Evolutionary conservation across 2,797 vertebrate genomes (phyloP).

Genomic region (Varecia variegata): DNA sequence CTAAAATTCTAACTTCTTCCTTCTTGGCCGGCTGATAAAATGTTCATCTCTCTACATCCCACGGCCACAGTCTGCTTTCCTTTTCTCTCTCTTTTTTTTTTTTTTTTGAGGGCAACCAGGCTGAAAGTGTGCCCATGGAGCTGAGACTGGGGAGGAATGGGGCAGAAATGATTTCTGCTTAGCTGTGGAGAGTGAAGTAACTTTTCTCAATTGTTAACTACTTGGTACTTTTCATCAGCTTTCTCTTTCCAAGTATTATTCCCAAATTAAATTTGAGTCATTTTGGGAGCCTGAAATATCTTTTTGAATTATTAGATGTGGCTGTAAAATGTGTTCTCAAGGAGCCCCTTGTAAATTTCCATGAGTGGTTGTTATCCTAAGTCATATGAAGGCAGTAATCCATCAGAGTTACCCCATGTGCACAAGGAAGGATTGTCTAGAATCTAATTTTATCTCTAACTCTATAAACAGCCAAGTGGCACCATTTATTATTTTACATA

Average conservation of each 20-base stretch:
- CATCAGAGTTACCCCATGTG: conserved; percentile 22
- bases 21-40: background rate
- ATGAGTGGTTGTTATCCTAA: background rate
- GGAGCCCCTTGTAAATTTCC: conserved; percentile 47
- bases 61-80: background rate
- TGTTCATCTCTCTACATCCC: background rate
- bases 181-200: background rate
- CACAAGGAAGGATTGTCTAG: conserved; percentile 46
- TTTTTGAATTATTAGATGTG: background rate
- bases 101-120: background rate
- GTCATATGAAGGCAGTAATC: background rate
- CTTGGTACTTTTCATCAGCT: background rate
- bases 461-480: conserved; percentile 58
- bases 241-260: conserved; percentile 7
- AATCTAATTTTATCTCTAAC: conserved; percentile 69
- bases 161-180: background rate
- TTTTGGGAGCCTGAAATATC: background rate
- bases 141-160: background rate
- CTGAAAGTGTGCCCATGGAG: too few species aligned
- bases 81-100: background rate
- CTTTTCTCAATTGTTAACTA: background rate
- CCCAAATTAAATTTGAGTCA: conserved; percentile 35
- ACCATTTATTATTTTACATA: conserved; percentile 68
- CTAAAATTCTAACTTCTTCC: background rate
- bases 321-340: conserved; percentile 16